Evolutionary conservation across 2,113 vertebrate genomes (phyloP).

Genomic region (Potamarius usumacintae): DNA sequence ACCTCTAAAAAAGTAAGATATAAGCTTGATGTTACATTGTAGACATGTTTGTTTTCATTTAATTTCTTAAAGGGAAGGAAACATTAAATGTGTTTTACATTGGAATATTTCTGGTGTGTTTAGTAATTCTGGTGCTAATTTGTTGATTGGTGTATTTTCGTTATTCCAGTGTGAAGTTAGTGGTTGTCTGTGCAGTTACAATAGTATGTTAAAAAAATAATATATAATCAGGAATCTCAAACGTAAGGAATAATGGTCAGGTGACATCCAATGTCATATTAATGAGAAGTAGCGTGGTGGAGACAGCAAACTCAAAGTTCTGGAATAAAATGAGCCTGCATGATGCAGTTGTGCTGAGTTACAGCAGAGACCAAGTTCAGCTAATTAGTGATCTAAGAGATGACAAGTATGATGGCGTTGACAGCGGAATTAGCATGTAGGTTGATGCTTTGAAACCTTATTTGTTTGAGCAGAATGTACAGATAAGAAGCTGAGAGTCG

Average conservation of each 20-base stretch:
- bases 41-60: neutral
- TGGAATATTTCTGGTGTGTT: neutral
- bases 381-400: neutral
- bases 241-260: neutral
- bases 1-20: constrained; percentile 68
- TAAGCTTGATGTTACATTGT: neutral
- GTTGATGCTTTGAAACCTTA: neutral
- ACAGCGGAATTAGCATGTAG: neutral
- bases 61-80: neutral
- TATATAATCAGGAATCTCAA: neutral
- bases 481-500: neutral
- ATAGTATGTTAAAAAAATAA: no score
- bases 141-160: neutral
- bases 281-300: neutral
- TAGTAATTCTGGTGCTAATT: neutral
- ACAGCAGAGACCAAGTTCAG: neutral
- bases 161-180: neutral
- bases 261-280: neutral
- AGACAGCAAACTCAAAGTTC: neutral
- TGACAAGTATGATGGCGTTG: neutral
- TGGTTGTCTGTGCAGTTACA: neutral
- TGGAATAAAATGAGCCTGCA: neutral
- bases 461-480: neutral
- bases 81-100: neutral
- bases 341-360: neutral